Base-by-base conservation (phyloP, 35 echinoderm and acorn worm species). In the Ophioderma brevispina region DNA sequence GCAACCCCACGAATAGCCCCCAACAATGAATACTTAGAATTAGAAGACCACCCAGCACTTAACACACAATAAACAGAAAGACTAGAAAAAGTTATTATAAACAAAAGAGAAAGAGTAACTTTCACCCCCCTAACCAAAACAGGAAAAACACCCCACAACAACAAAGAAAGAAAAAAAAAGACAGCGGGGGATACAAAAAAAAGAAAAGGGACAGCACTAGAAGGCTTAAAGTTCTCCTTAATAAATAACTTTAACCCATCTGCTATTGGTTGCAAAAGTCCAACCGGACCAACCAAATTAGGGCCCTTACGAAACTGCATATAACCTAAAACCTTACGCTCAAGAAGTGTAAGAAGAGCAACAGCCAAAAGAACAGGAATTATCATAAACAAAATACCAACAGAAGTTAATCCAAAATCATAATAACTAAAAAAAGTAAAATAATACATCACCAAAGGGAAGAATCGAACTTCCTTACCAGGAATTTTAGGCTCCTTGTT, bases 261-360 rank as follows among this genome's bases (percentile, higher is more conserved):
- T 37, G 94, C 94, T 41, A 95, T 64, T 33, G 94, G 84, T 84
- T 95, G 94, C 31, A 91, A 40, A 14, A 95, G 15, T 0, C 94
- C 94, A 21, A 82, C 88, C 0, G 94, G 94, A 0, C 94, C 94
- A 0, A 95, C 94, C 18, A 95, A 56, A 39, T 87, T 95, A 32
- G 94, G 94, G 0, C 94, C 94, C 94, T 91, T 91, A 4, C 94
- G 94, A 39, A 95, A 40, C 37, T 95, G 94, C 94, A 95, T 91
- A 25, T 91, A 91, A 5, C 89, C 94, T 84, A 91, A n/a, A 14
- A 95, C 89, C 94, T 95, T 95, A 23, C 94, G 94, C 36, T 95
- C 94, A 23, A 91, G 55, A 50, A 91, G 76, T 2, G 79, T 87
- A 1, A 95, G 39, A 34, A 94, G 87, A 49, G 92, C 92, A 0